Conservation (phyloP, 2,888 invertebrate species). For the Macrophya annulata region DNA sequence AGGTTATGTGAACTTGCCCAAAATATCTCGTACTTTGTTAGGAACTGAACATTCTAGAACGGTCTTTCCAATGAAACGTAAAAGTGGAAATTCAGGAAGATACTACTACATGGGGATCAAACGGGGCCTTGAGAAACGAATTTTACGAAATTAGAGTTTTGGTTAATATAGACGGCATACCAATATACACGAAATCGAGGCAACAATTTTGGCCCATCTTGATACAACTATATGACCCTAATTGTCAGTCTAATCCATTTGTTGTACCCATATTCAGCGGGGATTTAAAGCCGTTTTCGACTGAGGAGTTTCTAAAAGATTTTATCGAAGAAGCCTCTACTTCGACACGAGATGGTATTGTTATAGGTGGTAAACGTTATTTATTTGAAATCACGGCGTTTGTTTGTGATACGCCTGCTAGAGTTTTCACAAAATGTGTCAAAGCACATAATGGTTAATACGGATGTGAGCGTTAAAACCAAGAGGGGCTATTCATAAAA, state of each 20-base stretch:
- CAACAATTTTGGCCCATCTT: too few relatives aligned
- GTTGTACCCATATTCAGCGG: neutral
- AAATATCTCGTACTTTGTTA: neutral
- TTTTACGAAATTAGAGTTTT: neutral
- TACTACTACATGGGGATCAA: neutral
- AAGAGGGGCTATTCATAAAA: too few relatives aligned
- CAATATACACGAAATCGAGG: too few relatives aligned
- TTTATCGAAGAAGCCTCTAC: neutral
- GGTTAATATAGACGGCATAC: too few relatives aligned
- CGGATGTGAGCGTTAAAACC: conserved; percentile 3
- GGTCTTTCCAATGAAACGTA: neutral
- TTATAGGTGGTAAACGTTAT: neutral
- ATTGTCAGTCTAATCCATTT: neutral
- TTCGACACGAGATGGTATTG: neutral
- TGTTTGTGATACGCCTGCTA: neutral
- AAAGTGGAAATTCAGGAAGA: neutral
- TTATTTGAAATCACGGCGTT: neutral
- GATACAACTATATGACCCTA: too few relatives aligned
- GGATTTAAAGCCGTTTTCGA: neutral
- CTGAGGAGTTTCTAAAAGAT: neutral
- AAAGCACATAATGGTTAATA: conserved; percentile 2
- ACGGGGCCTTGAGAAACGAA: neutral
- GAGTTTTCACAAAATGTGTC: neutral
- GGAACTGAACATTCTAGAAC: neutral
- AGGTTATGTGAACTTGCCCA: neutral